Evolutionary conservation across 1,140 invertebrate species (phyloP), one percentile per base, ranked within the genome.

Genomic region (Drosophila auraria): DNA sequence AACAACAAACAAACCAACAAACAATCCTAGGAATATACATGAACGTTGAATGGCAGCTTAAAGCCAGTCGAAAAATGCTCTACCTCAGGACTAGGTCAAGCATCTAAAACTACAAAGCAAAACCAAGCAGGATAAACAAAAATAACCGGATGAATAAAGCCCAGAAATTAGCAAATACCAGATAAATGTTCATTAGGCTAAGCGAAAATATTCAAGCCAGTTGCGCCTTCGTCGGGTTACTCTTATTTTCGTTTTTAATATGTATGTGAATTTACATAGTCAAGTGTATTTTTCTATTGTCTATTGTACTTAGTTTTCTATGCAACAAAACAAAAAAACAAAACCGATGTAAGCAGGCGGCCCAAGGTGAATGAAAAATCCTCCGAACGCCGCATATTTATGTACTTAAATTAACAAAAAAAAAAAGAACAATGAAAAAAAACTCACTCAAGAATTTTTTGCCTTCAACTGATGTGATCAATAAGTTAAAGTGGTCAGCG

Each of bases 401-500:
- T 49, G 82, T 81, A 86, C 82, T 86, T 86, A 75, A 83, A 74
- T 49, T 49, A 74, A 81, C 53, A 50, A 70, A 53, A 9, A 12
- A 44, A 45, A 70, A 63, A 27, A 27, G 30, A 44, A 38, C 20
- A 74, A 59, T 51, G 47, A 44, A 23, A 68, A 68, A 45, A 71
- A 71, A 73, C 73, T 75, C 78, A 72, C 74, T 81, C 64, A 82
- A 87, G 65, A 79, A 78, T 68, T 82, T 58, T 73, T 61, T 87
- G 83, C 83, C 83, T 86, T 87, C 49, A 68, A 78, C 77, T 87
- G 83, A 86, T 86, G 47, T 61, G 78, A 86, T 86, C 83, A 86
- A 44, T 74, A 58, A 62, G 23, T 17, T 57, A 54, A 71, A 78
- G 63, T 62, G 63, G 66, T 65, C 78, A 66, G 14, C 8, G 82